phyloP scores from a whole-genome alignment of 2,113 vertebrate genomes.

The Passer domesticus region DNA sequence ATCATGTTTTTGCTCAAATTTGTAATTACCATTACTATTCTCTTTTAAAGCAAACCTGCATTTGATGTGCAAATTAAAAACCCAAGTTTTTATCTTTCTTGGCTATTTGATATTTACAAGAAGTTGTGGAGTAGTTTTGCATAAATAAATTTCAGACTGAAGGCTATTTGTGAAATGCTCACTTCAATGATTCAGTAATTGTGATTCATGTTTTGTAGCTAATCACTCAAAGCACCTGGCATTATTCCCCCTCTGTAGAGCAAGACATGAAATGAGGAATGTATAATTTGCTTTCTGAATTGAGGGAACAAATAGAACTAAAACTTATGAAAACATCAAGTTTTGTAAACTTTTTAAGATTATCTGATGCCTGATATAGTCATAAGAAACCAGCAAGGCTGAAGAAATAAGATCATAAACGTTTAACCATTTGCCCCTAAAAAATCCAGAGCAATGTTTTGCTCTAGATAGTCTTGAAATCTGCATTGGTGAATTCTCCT shows the following conservation, averaged over 20 bases:
- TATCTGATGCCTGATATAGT: not conserved
- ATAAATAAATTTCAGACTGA: conserved; percentile 7
- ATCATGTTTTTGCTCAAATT: not conserved
- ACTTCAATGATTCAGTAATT: not conserved
- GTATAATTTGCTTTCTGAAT: not conserved
- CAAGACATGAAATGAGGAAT: not conserved
- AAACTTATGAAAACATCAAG: not conserved
- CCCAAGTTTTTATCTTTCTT: not conserved
- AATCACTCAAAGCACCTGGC: not conserved
- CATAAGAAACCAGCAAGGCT: not conserved
- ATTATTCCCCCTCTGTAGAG: not conserved
- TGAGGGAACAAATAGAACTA: not conserved
- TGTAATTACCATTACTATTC: not conserved
- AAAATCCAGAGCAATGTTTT: not conserved
- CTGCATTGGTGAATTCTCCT: not conserved
- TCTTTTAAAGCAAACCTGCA: not conserved
- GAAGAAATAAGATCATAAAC: not conserved
- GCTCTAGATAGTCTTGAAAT: not conserved
- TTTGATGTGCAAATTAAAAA: not conserved
- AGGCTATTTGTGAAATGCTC: conserved; percentile 4
- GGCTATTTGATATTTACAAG: not conserved
- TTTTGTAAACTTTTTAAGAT: not conserved
- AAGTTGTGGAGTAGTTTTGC: not conserved
- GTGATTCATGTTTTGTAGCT: not conserved
- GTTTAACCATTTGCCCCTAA: not conserved